Conservation (phyloP, 2,888 invertebrate species). For the Cheilosia soror region DNA sequence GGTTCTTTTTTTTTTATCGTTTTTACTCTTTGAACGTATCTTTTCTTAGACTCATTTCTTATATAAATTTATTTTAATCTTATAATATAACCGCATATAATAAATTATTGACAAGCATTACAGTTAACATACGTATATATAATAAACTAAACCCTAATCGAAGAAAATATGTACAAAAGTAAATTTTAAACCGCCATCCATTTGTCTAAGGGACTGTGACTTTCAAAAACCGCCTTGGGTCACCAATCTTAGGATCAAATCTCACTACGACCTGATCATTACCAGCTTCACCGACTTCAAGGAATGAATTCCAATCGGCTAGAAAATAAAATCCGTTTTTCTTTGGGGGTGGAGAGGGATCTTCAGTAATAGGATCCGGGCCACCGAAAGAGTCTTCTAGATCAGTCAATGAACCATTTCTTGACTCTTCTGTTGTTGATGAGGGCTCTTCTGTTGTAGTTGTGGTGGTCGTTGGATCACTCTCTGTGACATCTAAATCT, state of each 20-base stretch:
- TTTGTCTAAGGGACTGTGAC: constrained; percentile 88
- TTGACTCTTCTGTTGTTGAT: constrained; percentile 81
- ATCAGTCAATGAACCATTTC: constrained; percentile 84
- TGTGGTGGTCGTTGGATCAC: constrained; percentile 56
- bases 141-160: constrained; percentile 3
- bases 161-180: constrained; percentile 60
- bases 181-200: background rate
- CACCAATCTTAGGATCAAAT: constrained; percentile 92
- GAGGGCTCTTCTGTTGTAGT: constrained; percentile 72
- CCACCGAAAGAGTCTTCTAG: constrained; percentile 91
- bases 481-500: constrained; percentile 75
- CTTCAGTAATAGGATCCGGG: constrained; percentile 86
- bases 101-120: constrained; percentile 57
- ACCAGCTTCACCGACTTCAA: constrained; percentile 90
- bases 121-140: background rate
- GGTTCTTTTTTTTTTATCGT: no score
- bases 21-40: no score
- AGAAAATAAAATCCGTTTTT: constrained; percentile 93
- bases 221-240: constrained; percentile 90
- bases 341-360: constrained; percentile 87
- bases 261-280: constrained; percentile 91
- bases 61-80: background rate
- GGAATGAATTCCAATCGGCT: constrained; percentile 93
- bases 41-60: background rate
- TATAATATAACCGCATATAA: constrained; percentile 24